Base-by-base conservation (phyloP, 2,113 vertebrate species). In the Connochaetes taurinus region DNA sequence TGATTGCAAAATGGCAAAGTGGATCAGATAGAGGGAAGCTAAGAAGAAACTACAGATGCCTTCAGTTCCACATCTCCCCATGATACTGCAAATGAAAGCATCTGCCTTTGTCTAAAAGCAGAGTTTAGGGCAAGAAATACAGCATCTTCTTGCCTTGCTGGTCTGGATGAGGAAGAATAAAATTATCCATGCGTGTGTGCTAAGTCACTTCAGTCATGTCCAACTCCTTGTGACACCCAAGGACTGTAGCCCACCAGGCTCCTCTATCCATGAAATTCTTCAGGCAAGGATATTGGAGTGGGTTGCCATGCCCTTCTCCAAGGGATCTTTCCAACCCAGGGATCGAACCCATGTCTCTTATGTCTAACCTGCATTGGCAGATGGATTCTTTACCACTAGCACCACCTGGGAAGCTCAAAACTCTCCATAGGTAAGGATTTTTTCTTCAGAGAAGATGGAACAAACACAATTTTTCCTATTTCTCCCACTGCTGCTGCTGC, bases 1-100 rank as follows among this genome's bases (percentile, higher is more conserved):
- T 86, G 21, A 9, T 19, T 95, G 60, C 45, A 95, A 96, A 97
- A 67, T 60, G 36, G 19, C 36, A 86, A 82, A 33, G 19, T 78
- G 27, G 10, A 1, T 47, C 50, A 87, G 36, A 52, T 1, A 64
- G 31, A 83, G 33, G 12, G 31, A 83, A 52, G 1, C 11, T 64
- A 62, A 43, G 23, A 55, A 71, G 67, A 91, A 88, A 45, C 16
- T 25, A 33, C 5, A 1, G 14, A 60, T 27, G 5, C 5, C 82
- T 53, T 85, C 17, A 91, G 36, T 36, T 53, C 31, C 27, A n/a
- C 4, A 50, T 33, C 19, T 67, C 19, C 45, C 2, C 23, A 36
- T 27, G 47, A 67, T 15, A 25, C 29, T 47, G n/a, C 10, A 10
- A 19, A 6, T n/a, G 53, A 3, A 3, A 71, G 8, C 15, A 36